Conservation (phyloP, 2,113 vertebrate species). For the Erythrolamprus reginae region DNA sequence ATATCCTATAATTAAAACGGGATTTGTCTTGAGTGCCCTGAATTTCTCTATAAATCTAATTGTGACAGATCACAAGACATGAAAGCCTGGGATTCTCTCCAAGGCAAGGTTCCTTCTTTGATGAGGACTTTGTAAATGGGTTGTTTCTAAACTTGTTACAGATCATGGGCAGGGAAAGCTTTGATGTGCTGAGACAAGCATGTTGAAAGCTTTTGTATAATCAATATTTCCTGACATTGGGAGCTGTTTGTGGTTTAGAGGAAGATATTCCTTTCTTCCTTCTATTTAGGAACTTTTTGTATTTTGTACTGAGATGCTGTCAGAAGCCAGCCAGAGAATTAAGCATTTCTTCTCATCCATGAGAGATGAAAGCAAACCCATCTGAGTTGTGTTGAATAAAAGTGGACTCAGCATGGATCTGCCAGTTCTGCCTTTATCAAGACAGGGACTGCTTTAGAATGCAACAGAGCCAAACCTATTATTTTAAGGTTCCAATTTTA, state of each 20-base stretch:
- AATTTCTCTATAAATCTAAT: constrained; percentile 5
- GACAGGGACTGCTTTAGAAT: not conserved
- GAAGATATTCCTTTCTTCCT: not conserved
- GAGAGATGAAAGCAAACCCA: not conserved
- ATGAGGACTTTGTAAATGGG: constrained; percentile 21
- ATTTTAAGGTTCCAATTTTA: not conserved
- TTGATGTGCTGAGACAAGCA: not conserved
- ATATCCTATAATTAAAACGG: constrained; percentile 18
- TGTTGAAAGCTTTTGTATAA: not conserved
- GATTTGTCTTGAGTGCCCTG: constrained; percentile 5
- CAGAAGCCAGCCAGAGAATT: not conserved
- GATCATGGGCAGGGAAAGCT: not conserved
- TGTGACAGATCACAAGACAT: constrained; percentile 2
- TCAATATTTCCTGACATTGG: not conserved
- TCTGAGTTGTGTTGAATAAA: not conserved
- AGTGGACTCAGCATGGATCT: not conserved
- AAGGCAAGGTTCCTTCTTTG: constrained; percentile 21
- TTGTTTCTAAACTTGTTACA: constrained; percentile 11
- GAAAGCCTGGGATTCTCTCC: constrained; percentile 19
- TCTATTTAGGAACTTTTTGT: not conserved
- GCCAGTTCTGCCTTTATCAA: not conserved
- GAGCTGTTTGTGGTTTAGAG: not conserved
- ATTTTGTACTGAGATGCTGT: constrained; percentile 9
- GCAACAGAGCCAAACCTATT: not conserved
- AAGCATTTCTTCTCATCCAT: not conserved